Evolutionary conservation across 2,888 invertebrate genomes (phyloP).

Genomic region (Spilosoma lubricipeda): DNA sequence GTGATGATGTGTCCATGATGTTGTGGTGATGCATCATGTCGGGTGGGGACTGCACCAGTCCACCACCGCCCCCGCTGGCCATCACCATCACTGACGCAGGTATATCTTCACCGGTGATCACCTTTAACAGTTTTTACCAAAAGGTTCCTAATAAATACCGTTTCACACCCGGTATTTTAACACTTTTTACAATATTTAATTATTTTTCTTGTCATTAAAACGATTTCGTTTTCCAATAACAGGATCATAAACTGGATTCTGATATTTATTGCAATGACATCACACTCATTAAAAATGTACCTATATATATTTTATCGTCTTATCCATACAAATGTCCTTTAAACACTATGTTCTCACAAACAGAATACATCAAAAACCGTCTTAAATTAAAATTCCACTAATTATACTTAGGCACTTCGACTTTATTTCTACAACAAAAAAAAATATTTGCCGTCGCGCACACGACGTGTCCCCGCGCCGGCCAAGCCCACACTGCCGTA

Average conservation of each 20-base stretch:
- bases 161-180: conserved; percentile 12
- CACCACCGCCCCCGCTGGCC: conserved; percentile 83
- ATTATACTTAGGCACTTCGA: conserved; percentile 76
- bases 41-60: conserved; percentile 85
- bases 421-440: conserved; percentile 67
- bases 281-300: conserved; percentile 44
- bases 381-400: conserved; percentile 45
- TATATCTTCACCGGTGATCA: conserved; percentile 60
- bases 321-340: conserved; percentile 32
- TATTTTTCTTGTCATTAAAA: conserved; percentile 10
- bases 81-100: conserved; percentile 80
- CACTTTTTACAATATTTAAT: conserved; percentile 6
- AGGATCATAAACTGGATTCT: conserved; percentile 34
- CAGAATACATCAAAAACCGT: conserved; percentile 64
- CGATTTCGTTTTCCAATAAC: conserved; percentile 13
- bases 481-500: conserved; percentile 84
- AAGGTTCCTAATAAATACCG: conserved; percentile 24
- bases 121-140: conserved; percentile 46
- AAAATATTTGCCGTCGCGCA: conserved; percentile 57
- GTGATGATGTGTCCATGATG: conserved; percentile 83
- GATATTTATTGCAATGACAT: conserved; percentile 52
- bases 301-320: conserved; percentile 22
- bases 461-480: conserved; percentile 74
- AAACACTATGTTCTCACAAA: conserved; percentile 62
- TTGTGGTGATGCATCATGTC: conserved; percentile 84